Evolutionary conservation across 1,140 invertebrate genomes (phyloP), one percentile per base, ranked within the genome.

Genomic region (Habropoda laboriosa): DNA sequence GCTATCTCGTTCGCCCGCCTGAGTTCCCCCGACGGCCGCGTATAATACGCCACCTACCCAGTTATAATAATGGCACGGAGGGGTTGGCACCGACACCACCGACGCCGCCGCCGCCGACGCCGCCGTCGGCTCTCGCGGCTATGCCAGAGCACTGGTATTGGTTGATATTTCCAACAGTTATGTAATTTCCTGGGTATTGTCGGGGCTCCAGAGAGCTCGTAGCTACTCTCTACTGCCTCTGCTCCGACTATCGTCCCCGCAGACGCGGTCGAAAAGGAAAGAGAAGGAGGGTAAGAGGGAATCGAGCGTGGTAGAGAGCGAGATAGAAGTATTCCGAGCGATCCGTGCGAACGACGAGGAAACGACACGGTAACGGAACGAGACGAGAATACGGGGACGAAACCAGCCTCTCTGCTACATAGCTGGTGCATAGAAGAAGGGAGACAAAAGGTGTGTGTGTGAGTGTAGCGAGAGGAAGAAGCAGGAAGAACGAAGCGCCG

Each of bases 181-280:
- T 93, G 92, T 93, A 93, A 93, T 93, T 93, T 93, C 92, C 92
- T 93, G 92, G 92, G 88, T 91, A 93, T 93, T 93, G 92, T 93
- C 82, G 83, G 77, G 73, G 58, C 84, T 86, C 84, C 77, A 77
- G 81, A 83, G 80, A 80, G 85, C 80, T 82, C 67, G 47, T 70
- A 81, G 58, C 74, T 79, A 72, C 80, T 86, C 72, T 66, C 40
- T n/a, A 27, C 73, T 87, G 82, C 87, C 90, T 88, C 86, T 86
- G 81, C 87, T 87, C 89, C 89, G 45, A 87, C 90, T 90, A 90
- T 92, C 91, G 88, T 90, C 86, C 32, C 64, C 91, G 90, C 90
- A 90, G 90, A 91, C 90, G 91, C 90, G 90, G 60, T 58, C 57
- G 47, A 38, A 68, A 61, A 60, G 74, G 61, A 67, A 55, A 73